Evolutionary conservation across 2,113 vertebrate genomes (phyloP), one percentile per base, ranked within the genome.

Genomic region (Nicator chloris): DNA sequence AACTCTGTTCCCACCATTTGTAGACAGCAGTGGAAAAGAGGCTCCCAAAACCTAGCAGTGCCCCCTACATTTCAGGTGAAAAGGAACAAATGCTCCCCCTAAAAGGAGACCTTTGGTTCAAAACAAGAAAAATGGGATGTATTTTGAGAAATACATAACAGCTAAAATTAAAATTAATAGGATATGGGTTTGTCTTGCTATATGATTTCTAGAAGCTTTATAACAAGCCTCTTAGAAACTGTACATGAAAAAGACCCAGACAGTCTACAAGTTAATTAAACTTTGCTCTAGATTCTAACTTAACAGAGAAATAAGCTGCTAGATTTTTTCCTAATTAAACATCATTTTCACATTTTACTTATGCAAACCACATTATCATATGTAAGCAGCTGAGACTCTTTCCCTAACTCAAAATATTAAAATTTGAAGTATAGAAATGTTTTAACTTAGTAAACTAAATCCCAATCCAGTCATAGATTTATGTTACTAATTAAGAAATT

Each of bases 321-420:
- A 63, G 40, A 85, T 72, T 92, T 95, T 75, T 85, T 94, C 78
- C 40, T 88, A 94, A 91, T 93, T 88, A 85, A 92, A 68, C 9
- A 11, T 66, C 4, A 80, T 85, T 91, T 91, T 91, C 47, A 69
- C 28, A 73, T 92, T 88, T 95, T 95, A 73, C 71, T 93, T 92
- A 80, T 45, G 45, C 42, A 93, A 97, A 90, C 71, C 27, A 50
- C 31, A 57, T 91, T 91, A 91, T 86, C 84, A 18, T 90, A 82
- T 70, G 66, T 77, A 88, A 94, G 87, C 63, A 90, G 50, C 82
- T 80, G 63, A 82, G 42, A 85, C 45, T 51, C 37, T 45, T 90
- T 82, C 17, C 50, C 90, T 88, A 82, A 66, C 39, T 69, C 21
- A 83, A 81, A 94, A 72, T 94, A 88, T 77, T 94, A 77, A 93